Base-by-base conservation (phyloP, 2,113 vertebrate genomes). In the Ceratotherium simum region DNA sequence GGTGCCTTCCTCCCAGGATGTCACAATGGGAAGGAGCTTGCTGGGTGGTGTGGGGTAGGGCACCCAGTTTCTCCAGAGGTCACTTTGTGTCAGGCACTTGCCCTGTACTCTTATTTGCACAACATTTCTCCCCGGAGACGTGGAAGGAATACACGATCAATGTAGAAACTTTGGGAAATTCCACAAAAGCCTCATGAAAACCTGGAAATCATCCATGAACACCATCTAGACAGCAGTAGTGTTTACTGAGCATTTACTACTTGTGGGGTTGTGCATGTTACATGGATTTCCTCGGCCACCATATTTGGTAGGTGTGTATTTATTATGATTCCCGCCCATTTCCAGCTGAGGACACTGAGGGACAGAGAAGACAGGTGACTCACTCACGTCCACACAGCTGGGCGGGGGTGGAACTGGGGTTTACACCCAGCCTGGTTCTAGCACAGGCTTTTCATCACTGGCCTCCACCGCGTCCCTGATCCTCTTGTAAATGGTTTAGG, bases 1-100 rank as follows among this genome's bases (percentile, higher is more conserved):
- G 0, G 20, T 4, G 17, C 69, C 33, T 8, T 76, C 72, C 64
- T 56, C 21, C 3, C 2, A 0, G 1, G 36, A 67, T 1, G 0
- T 51, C 73, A 36, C 46, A 25, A 11, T 33, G 16, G 56, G 29
- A 13, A 65, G 56, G 70, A 48, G 14, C 81, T 51, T 65, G 46
- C 36, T 1, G 0, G 20, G 18, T 0, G 7, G 42, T 21, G 60
- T 51, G 29, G 33, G 18, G 4, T 8, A 8, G 64, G 73, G 25
- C 23, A 36, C 33, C 33, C 33, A 17, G 16, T 17, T 4, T 87
- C 64, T 72, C 56, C 64, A 70, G 60, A 21, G 60, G 90, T 65
- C 14, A 8, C 25, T 82, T 42, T 36, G 76, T 33, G 60, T 25
- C 39, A 20, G 48, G 48, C 21, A 21, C 70, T 23, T 17, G 62